Percentiles rank a stretch among this genome's conserved stretches.
Conservation (phyloP, 1,140 invertebrate species). For the Drosophila hydei region DNA sequence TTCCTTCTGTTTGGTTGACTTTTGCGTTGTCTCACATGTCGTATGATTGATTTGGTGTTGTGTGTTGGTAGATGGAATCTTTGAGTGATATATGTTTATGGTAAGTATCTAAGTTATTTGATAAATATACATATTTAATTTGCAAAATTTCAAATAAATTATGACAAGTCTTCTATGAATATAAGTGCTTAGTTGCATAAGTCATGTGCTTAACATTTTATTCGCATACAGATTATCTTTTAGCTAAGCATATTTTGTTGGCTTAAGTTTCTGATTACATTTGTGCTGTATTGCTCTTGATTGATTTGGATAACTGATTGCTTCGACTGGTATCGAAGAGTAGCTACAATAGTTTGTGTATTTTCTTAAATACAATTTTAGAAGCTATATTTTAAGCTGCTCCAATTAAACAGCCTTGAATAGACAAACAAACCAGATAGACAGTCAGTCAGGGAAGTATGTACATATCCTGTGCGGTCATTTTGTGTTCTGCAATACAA, state of each 20-base stretch:
- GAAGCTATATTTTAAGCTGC: conserved; percentile 13
- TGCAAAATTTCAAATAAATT: too few relatives aligned
- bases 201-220: too few relatives aligned
- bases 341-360: background rate
- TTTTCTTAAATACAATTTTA: background rate
- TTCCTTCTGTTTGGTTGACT: conserved; percentile 20
- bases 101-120: too few relatives aligned
- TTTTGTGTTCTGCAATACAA: conserved; percentile 21
- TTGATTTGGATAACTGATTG: conserved; percentile 46
- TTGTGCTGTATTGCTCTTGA: conserved; percentile 27
- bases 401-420: conserved; percentile 65
- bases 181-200: too few relatives aligned
- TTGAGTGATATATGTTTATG: too few relatives aligned
- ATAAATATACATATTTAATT: too few relatives aligned
- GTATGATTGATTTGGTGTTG: conserved; percentile 66
- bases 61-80: too few relatives aligned
- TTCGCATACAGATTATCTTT: conserved; percentile 1
- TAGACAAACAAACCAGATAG: conserved; percentile 8
- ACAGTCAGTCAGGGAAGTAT: conserved; percentile 6
- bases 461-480: conserved; percentile 13
- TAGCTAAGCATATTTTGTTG: background rate
- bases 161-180: too few relatives aligned
- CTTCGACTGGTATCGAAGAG: background rate
- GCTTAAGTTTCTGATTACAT: conserved; percentile 41
- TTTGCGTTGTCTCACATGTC: conserved; percentile 54